Conservation (phyloP, 2,797 vertebrate genomes). For the Margarornis squamiger region DNA sequence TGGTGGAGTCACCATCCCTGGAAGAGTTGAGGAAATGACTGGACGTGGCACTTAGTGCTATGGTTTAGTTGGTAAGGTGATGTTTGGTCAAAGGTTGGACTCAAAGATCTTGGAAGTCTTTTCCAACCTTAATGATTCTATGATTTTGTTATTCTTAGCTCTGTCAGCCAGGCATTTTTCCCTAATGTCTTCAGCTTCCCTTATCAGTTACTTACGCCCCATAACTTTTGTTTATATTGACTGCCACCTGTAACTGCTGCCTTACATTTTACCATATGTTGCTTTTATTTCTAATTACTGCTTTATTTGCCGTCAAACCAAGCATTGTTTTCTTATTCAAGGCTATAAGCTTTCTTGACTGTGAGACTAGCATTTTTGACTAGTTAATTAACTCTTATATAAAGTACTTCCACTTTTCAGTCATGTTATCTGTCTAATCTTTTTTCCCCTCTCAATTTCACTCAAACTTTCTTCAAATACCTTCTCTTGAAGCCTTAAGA, state of each 20-base stretch:
- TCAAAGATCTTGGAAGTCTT: background rate
- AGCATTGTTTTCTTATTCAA: background rate
- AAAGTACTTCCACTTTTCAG: background rate
- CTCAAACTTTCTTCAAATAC: background rate
- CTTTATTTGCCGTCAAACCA: constrained; percentile 3
- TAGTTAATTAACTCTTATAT: background rate
- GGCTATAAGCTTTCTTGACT: background rate
- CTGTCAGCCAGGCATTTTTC: background rate
- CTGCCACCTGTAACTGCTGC: constrained; percentile 20
- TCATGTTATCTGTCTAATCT: background rate
- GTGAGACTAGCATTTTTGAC: background rate
- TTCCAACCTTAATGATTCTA: background rate
- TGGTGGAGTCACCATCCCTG: background rate
- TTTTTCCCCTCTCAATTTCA: background rate
- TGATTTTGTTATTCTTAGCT: background rate
- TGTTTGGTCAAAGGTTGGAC: background rate
- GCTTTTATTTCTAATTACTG: constrained; percentile 31
- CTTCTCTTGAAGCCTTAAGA: background rate
- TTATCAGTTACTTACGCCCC: background rate
- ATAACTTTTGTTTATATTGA: constrained; percentile 10
- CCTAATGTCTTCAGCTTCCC: background rate
- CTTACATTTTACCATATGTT: constrained; percentile 12
- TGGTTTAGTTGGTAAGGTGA: background rate
- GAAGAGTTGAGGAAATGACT: background rate
- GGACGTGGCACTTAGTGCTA: background rate